Base-by-base conservation (phyloP, 2,113 vertebrate genomes). In the Notarius quadriscutis region DNA sequence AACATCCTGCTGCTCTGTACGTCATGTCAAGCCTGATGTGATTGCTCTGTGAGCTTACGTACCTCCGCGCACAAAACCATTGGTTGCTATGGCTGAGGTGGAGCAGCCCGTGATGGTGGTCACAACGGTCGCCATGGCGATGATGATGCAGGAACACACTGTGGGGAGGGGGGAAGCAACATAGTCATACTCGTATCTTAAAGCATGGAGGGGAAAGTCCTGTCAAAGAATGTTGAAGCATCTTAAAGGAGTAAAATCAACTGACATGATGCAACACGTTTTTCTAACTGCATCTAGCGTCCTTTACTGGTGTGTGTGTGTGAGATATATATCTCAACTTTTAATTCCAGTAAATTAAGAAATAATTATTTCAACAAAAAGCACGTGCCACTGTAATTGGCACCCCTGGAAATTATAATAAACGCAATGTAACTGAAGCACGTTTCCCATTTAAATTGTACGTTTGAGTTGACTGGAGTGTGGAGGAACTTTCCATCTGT, bases 51-150 rank as follows among this genome's bases (percentile, higher is more conserved):
- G 6, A 30, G 81, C 22, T 27, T 81, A 41, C 30, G 27, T 96
- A 99, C 98, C 98, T 98, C 98, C 98, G 95, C 97, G 96, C 65
- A 99, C 97, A 92, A 99, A 99, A 10, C 98, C 98, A 85, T 99
- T 99, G 89, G 98, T 99, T 17, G 98, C 97, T 89, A 99, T 99
- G 80, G 98, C 98, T 74, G 98, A 99, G 7, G 98, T 99, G 86
- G 98, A 99, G 75, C 99, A 91, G 91, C 98, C 98, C 5, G 98
- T 99, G 92, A 99, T 99, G 81, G 97, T 98, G 2, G 98, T 99
- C 90, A 99, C 98, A 48, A 99, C 96, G 6, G 97, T 98, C 3
- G 98, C 97, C 97, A 98, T 99, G 79, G 84, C 81, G 65, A 99
- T 96, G 22, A 99, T 97, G 62, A 98, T 34, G 60, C 98, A 96